These are phyloP conservation scores for Tribolium madens DNA, from an alignment of 1,140 invertebrate genomes.

Conservation along the genomic window DNA sequence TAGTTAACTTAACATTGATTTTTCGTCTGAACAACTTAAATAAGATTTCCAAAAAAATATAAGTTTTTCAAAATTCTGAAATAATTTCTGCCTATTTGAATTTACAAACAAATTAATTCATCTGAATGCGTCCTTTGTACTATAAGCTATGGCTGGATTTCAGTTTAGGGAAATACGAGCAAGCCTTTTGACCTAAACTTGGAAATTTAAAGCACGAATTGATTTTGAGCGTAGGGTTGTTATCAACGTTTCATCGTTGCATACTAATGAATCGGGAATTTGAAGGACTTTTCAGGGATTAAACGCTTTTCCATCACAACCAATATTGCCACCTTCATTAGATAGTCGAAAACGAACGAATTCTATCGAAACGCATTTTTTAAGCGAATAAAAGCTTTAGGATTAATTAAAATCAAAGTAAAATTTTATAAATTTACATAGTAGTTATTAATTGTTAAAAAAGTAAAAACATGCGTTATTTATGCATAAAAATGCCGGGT, in stretches of 20 bases:
- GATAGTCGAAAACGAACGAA: slow-evolving; percentile 15
- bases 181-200: background rate
- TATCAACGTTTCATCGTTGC: slow-evolving; percentile 27
- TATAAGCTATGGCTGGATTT: background rate
- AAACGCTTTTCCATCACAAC: slow-evolving; percentile 10
- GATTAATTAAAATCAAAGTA: too few relatives aligned
- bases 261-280: slow-evolving; percentile 31
- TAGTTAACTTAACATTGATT: too few relatives aligned
- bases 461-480: too few relatives aligned
- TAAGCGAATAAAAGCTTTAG: background rate
- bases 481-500: background rate
- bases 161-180: background rate
- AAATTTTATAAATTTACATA: background rate
- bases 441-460: too few relatives aligned
- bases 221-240: slow-evolving; percentile 17
- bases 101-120: too few relatives aligned
- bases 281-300: slow-evolving; percentile 31
- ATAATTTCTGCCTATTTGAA: too few relatives aligned
- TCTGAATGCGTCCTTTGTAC: too few relatives aligned
- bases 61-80: too few relatives aligned
- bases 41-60: too few relatives aligned
- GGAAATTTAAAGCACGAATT: slow-evolving; percentile 10
- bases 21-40: too few relatives aligned
- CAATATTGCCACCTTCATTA: slow-evolving; percentile 20
- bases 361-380: background rate